These are phyloP conservation scores for Nemotelus pantherinus DNA, from an alignment of 2,888 invertebrate genomes.

Conservation along the genomic window DNA sequence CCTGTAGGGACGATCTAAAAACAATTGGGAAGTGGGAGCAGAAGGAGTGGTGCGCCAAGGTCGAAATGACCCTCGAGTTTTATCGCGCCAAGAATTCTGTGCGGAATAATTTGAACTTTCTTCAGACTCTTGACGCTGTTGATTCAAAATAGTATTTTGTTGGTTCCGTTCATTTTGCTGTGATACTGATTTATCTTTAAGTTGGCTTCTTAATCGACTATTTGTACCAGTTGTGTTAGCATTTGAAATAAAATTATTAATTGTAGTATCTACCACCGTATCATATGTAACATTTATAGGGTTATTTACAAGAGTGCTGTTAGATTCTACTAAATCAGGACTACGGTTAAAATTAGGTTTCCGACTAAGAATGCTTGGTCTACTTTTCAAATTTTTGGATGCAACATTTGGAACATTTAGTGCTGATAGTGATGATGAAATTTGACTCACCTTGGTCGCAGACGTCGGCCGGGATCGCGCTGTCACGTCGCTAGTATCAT, in stretches of 20 bases:
- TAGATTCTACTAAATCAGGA: constrained; percentile 44
- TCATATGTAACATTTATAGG: constrained; percentile 37
- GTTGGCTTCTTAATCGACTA: constrained; percentile 16
- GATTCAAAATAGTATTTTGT: constrained; percentile 8
- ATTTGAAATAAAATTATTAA: constrained; percentile 1
- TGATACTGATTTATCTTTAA: background rate
- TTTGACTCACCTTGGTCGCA: constrained; percentile 62
- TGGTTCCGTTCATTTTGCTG: constrained; percentile 16
- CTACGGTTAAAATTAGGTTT: constrained; percentile 32
- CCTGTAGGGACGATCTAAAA: constrained; percentile 29
- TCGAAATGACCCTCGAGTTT: constrained; percentile 48
- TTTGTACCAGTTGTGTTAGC: constrained; percentile 6
- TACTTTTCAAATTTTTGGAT: constrained; percentile 40
- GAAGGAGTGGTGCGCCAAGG: constrained; percentile 46
- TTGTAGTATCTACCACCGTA: constrained; percentile 28
- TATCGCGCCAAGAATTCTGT: constrained; percentile 51
- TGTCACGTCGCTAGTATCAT: constrained; percentile 54
- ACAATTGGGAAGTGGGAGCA: constrained; percentile 15
- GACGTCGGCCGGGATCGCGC: constrained; percentile 52
- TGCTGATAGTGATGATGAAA: constrained; percentile 42
- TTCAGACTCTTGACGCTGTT: background rate
- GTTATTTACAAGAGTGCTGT: constrained; percentile 44
- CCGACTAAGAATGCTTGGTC: constrained; percentile 35
- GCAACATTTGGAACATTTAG: constrained; percentile 42
- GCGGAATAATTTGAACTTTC: background rate